Conservation (phyloP, 2,113 vertebrate species). For the Corythornis vintsioides region DNA sequence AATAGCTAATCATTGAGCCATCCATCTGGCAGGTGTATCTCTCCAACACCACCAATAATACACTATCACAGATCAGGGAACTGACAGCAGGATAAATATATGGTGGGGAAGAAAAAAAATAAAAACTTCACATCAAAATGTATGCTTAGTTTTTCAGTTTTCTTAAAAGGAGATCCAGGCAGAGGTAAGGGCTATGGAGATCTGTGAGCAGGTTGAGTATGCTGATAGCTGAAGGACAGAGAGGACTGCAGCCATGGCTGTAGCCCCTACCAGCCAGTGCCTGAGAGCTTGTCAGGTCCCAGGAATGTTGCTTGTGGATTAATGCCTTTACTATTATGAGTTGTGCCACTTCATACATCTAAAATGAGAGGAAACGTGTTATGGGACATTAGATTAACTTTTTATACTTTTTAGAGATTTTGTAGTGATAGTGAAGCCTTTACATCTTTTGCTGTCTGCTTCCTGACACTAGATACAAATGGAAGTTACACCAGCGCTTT, state of each 20-base stretch:
- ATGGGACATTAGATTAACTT: not conserved
- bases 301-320: accelerated
- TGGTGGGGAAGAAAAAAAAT: not conserved
- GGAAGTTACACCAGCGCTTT: not conserved
- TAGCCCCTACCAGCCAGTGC: not conserved
- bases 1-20: not conserved
- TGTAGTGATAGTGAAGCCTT: not conserved
- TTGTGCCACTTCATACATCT: not conserved
- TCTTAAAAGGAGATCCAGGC: not conserved
- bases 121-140: not conserved
- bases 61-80: not conserved
- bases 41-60: not conserved
- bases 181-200: not conserved
- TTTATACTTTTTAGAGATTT: not conserved
- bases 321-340: not conserved
- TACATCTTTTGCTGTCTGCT: not conserved
- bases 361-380: not conserved
- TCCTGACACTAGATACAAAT: not conserved
- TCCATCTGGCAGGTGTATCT: not conserved
- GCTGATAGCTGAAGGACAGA: not conserved
- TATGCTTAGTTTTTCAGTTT: not conserved
- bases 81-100: not conserved
- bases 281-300: not conserved
- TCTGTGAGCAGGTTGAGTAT: not conserved
- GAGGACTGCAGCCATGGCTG: not conserved